Evolutionary conservation across 2,113 vertebrate genomes (phyloP), one percentile per base, ranked within the genome.

Genomic region (Leptocoma aspasia): DNA sequence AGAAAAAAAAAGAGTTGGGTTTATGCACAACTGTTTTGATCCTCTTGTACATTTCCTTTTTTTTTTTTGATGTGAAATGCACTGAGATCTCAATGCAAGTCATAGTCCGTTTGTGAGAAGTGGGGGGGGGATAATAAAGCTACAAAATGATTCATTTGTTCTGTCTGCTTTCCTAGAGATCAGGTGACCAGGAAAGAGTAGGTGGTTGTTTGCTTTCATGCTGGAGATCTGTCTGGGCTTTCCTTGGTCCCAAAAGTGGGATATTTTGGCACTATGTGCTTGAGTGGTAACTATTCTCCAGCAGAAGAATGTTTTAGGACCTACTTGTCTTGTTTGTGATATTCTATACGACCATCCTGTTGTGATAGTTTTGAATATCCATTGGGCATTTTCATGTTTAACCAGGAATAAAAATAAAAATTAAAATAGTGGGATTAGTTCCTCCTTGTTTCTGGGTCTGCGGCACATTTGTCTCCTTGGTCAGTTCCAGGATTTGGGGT

Each of bases 81-180:
- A 99, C 99, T 99, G 99, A 99, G 97, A 97, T 98, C 96, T 98
- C 97, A 96, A 98, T 96, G 97, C 92, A 87, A 98, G 94, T 97
- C 96, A 59, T 92, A 91, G 96, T 97, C 97, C 31, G 39, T 98
- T 98, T 98, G 98, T 98, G 98, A 98, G 97, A 98, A 97, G 88
- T 96, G 33, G 39, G 60, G 92, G 95, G 88, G 96, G 97, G 33
- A 95, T 96, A 98, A 98, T 98, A 98, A 98, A 98, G 92, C 26
- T 97, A 92, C 93, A 97, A 96, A 98, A 96, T 64, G 78, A 80
- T 92, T 60, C 33, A 24, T 70, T 95, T 96, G 77, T 92, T 97
- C 93, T 95, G 96, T 97, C 84, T 98, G 65, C 86, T 96, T 97
- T 97, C 86, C 76, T 94, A 86, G 91, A 77, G 72, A 82, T 63